Percentiles rank a stretch among this genome's conserved stretches.
Conservation (phyloP, 2,113 vertebrate genomes). For the Mesocricetus auratus region DNA sequence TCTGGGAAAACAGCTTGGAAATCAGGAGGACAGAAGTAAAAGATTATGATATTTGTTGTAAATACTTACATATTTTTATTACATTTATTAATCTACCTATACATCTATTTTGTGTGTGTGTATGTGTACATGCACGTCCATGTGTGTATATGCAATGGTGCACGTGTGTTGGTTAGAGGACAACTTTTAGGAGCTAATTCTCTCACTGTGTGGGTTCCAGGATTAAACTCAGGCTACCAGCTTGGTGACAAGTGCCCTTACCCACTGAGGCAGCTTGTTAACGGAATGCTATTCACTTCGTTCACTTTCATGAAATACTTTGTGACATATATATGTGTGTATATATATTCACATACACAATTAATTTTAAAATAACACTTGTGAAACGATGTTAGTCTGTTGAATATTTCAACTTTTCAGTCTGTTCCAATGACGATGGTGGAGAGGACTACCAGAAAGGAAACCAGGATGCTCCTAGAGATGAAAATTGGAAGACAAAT, state of each 20-base stretch:
- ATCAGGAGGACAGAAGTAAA: not conserved
- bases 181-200: not conserved
- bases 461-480: not conserved
- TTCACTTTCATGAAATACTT: not conserved
- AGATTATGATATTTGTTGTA: not conserved
- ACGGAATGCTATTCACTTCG: not conserved
- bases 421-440: not conserved
- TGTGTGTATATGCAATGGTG: not conserved
- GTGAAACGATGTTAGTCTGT: not conserved
- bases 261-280: not conserved
- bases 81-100: not conserved
- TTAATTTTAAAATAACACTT: not conserved
- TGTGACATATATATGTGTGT: not conserved
- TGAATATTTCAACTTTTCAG: not conserved
- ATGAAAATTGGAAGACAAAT: not conserved
- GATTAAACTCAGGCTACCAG: not conserved
- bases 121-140: not conserved
- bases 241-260: not conserved
- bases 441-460: not conserved
- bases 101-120: not conserved
- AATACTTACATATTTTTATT: not conserved
- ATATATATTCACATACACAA: not conserved
- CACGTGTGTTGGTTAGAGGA: not conserved
- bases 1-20: not conserved
- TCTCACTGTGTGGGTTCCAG: too few species aligned